A percentile compares a stretch with the other conserved stretches of the same genome.
These are phyloP conservation scores for Bettongia penicillata DNA, from an alignment of 2,113 vertebrate genomes.

Conservation along the genomic window DNA sequence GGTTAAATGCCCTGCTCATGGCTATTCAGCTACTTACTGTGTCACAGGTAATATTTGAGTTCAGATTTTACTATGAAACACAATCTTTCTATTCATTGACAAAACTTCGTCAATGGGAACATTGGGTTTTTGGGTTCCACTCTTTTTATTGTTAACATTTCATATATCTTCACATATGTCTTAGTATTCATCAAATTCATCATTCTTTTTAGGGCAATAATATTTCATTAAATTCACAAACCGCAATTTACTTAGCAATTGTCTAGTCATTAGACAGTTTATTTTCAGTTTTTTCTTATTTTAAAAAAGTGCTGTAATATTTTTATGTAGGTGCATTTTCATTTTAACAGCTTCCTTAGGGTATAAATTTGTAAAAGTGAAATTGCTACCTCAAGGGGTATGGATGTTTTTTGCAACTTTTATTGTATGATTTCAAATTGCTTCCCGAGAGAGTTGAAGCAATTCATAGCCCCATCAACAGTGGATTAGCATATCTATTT, in stretches of 20 bases:
- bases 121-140: background rate
- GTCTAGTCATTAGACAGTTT: background rate
- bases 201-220: background rate
- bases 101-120: background rate
- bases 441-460: background rate
- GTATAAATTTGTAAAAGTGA: background rate
- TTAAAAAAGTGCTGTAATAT: conserved; percentile 9
- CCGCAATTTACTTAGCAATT: background rate
- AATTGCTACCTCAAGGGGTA: conserved; percentile 24
- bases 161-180: background rate
- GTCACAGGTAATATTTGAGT: background rate
- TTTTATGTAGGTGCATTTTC: conserved; percentile 22
- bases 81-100: background rate
- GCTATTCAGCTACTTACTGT: too few species aligned
- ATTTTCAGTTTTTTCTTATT: background rate
- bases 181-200: background rate
- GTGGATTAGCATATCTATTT: conserved; percentile 6
- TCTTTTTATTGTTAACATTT: background rate
- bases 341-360: background rate
- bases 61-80: too few species aligned
- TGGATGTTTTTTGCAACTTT: conserved; percentile 9
- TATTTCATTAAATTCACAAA: background rate
- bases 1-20: background rate
- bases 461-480: conserved; percentile 4
- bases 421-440: conserved; percentile 10